These are phyloP conservation scores for Apotomis capreana DNA, from an alignment of 2,888 invertebrate genomes.

Conservation along the genomic window DNA sequence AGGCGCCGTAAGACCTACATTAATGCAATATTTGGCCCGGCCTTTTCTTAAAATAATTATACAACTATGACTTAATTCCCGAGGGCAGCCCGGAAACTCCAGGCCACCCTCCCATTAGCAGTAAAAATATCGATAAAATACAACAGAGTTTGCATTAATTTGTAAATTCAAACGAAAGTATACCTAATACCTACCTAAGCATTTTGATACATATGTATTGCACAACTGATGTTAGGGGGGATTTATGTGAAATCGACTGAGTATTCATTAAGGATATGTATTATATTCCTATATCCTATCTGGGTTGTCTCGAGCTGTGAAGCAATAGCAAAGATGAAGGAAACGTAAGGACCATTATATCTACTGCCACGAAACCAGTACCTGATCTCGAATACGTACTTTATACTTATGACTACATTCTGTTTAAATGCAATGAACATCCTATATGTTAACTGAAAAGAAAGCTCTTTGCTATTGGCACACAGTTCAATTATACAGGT, in stretches of 20 bases:
- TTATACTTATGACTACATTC: constrained; percentile 73
- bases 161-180: constrained; percentile 81
- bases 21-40: constrained; percentile 84
- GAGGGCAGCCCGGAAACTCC: constrained; percentile 61
- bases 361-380: constrained; percentile 65
- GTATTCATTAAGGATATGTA: constrained; percentile 82
- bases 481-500: constrained; percentile 71
- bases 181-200: constrained; percentile 81
- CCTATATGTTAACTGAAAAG: constrained; percentile 55
- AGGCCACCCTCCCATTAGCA: constrained; percentile 63
- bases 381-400: constrained; percentile 55
- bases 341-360: constrained; percentile 53
- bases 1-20: constrained; percentile 75
- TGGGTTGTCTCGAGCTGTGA: constrained; percentile 70
- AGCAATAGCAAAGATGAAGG: constrained; percentile 72
- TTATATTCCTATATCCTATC: constrained; percentile 76
- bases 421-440: constrained; percentile 75
- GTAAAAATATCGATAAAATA: constrained; percentile 81
- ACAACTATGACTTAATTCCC: constrained; percentile 78
- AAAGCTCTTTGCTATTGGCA: constrained; percentile 74
- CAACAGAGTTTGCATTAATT: constrained; percentile 79
- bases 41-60: constrained; percentile 80
- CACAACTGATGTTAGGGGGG: constrained; percentile 78
- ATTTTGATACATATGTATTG: constrained; percentile 79
- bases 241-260: constrained; percentile 75